Conservation (phyloP, 2,113 vertebrate species). For the Myocastor coypus region DNA sequence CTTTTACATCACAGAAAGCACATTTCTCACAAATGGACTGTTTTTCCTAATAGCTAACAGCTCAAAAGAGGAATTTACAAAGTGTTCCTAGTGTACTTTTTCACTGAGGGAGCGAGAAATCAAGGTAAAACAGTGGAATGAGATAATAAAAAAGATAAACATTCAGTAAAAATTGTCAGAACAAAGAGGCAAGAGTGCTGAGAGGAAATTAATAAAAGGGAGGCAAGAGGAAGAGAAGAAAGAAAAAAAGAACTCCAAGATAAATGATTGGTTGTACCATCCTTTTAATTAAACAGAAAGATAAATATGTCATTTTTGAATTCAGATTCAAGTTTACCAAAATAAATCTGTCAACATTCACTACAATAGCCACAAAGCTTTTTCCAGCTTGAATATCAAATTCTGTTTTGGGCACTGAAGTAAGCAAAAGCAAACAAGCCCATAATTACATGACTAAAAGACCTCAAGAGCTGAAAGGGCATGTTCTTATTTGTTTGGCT, state of each 20-base stretch:
- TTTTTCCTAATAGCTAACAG: background rate
- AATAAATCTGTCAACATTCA: conserved; percentile 5
- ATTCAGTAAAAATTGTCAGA: background rate
- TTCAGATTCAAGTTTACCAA: conserved; percentile 41
- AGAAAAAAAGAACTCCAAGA: background rate
- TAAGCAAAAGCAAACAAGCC: conserved; percentile 20
- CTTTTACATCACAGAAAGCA: background rate
- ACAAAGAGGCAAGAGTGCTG: background rate
- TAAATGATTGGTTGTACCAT: background rate
- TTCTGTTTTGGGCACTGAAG: conserved; percentile 15
- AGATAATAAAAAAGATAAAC: background rate
- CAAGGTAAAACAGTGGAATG: background rate
- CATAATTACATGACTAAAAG: background rate
- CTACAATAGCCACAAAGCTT: background rate
- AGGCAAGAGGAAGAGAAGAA: background rate
- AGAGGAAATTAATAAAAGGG: background rate
- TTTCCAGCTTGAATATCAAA: conserved; percentile 19
- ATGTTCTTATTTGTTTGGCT: conserved; percentile 60
- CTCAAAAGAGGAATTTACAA: background rate
- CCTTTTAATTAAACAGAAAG: background rate
- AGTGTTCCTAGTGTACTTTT: background rate
- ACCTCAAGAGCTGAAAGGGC: background rate
- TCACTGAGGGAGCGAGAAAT: background rate
- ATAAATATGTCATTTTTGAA: background rate
- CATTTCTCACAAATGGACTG: background rate